Base-by-base conservation (phyloP, 1,140 invertebrate genomes). In the Brachionus rotundiformis region DNA sequence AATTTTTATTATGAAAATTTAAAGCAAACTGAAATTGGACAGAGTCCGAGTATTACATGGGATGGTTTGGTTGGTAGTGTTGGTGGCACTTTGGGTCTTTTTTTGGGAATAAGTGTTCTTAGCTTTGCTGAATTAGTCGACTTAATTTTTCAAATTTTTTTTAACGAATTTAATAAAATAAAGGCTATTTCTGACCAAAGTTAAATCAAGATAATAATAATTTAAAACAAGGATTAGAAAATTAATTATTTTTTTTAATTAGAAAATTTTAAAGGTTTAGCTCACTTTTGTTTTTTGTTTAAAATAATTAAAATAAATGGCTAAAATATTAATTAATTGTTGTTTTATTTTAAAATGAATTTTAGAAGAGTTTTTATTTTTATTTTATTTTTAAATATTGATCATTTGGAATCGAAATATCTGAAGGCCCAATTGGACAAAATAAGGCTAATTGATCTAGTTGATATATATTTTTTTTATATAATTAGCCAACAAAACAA, bases 1-100 rank as follows among this genome's bases (percentile, higher is more conserved):
- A 79, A 79, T 59, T 13, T 79, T 19, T 79, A 79, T 16, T 79
- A 79, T 63, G 59, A 54, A 33, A 11, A 29, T 31, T 11, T 79
- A n/a, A 79, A 54, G 41, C 16, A 61, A 33, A 79, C 76, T 33
- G 47, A 63, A 59, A 63, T 79, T 13, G 16, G 11, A 16, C 44
- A 79, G 16, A 27, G 5, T 19, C 47, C 31, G 8, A 59, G 33
- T 59, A 54, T 79, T 25, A 59, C 16, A 19, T 63, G 27, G 33
- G 29, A 54, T 33, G 29, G 7, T 33, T 13, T 79, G 6, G 29
- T 79, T 31, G 41, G 39, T 5, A 49, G 13, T 27, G 47, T 77
- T 10, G 73, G 73, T 47, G 73, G 73, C 4, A 77, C 73, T 23
- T 31, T 77, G 11, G 73, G 73, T 19, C 39, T 77, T 31, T 77